phyloP scores from a whole-genome alignment of 2,888 invertebrate genomes.

The Nemapogon koenigi region DNA sequence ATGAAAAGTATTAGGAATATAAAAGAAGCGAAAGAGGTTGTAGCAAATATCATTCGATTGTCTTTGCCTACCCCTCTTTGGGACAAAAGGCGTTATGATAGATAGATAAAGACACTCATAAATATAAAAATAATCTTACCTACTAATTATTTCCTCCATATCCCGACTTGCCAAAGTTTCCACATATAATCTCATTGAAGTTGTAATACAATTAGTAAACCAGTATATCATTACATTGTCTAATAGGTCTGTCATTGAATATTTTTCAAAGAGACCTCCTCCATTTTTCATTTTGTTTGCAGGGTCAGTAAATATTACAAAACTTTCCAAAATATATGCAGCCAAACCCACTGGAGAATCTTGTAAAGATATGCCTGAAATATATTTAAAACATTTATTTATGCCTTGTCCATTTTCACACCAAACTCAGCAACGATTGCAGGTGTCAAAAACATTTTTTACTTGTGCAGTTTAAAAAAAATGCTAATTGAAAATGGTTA shows the following conservation, averaged over 20 bases:
- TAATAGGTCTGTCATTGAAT: slow-evolving; percentile 36
- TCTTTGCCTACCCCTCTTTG: too few species aligned
- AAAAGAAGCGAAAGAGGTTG: too few species aligned
- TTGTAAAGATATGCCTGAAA: slow-evolving; percentile 70
- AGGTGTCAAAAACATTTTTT: too few species aligned
- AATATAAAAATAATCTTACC: slow-evolving; percentile 32
- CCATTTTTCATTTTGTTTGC: slow-evolving; percentile 55
- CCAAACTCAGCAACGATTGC: too few species aligned
- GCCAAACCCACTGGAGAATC: slow-evolving; percentile 87
- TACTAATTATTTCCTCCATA: slow-evolving; percentile 29
- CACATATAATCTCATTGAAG: slow-evolving; percentile 65
- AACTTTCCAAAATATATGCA: slow-evolving; percentile 88
- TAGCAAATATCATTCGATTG: too few species aligned
- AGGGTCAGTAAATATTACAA: slow-evolving; percentile 71
- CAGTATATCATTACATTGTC: slow-evolving; percentile 66
- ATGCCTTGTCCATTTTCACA: too few species aligned
- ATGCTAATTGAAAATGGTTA: too few species aligned
- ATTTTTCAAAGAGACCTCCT: slow-evolving; percentile 65
- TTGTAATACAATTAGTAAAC: slow-evolving; percentile 51
- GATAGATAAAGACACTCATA: background rate
- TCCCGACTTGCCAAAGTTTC: slow-evolving; percentile 54
- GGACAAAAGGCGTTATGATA: too few species aligned
- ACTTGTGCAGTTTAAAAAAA: too few species aligned
- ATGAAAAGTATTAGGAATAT: too few species aligned
- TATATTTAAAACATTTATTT: too few species aligned